Conservation (phyloP, 2,888 invertebrate species). For the Steinernema carpocapsae region DNA sequence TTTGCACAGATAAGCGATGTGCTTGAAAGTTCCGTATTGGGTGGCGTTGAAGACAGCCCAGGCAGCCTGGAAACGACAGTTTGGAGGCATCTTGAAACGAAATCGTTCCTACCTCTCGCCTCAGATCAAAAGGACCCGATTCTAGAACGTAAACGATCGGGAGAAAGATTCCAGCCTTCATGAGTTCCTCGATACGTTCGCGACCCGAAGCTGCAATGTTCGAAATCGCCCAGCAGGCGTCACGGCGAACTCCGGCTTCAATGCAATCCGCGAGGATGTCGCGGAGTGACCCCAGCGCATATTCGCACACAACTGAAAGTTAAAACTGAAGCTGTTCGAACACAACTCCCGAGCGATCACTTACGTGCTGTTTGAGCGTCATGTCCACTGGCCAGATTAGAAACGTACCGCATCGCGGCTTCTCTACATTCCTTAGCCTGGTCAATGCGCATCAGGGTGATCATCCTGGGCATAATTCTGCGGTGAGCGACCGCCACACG, state of each 20-base stretch:
- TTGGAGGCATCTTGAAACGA: background rate
- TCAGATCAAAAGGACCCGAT: constrained; percentile 7
- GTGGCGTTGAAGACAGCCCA: constrained; percentile 31
- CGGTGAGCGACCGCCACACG: constrained; percentile 17
- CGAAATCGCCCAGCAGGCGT: constrained; percentile 17
- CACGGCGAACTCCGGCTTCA: background rate
- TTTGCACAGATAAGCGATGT: constrained; percentile 10
- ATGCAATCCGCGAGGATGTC: background rate
- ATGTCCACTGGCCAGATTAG: constrained; percentile 18
- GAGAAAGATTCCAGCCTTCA: constrained; percentile 5
- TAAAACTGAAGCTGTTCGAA: background rate
- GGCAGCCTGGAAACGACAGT: background rate
- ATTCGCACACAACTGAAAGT: background rate
- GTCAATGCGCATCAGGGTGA: background rate
- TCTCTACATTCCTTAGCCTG: background rate
- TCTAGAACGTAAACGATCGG: constrained; percentile 2
- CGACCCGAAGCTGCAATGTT: constrained; percentile 13
- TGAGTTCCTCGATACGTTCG: background rate
- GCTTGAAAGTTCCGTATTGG: background rate
- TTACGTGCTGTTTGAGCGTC: constrained; percentile 9
- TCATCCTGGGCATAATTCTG: constrained; percentile 11
- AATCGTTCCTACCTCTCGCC: background rate
- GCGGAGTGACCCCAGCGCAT: background rate
- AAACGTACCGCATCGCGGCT: constrained; percentile 23
- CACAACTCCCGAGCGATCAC: background rate